Evolutionary conservation across 2,797 vertebrate genomes (phyloP).

Genomic region (Nyctalus aviator): DNA sequence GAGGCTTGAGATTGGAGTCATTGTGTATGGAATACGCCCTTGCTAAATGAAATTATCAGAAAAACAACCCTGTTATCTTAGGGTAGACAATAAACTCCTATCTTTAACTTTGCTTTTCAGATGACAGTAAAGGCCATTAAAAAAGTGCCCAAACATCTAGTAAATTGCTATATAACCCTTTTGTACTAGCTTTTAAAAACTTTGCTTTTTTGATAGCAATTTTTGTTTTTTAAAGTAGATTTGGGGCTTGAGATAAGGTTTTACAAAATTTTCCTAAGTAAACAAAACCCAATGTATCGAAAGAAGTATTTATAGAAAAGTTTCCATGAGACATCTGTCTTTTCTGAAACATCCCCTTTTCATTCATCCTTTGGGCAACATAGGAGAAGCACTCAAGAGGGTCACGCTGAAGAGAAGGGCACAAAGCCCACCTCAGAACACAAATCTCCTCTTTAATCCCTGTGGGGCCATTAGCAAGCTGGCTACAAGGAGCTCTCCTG

Average conservation of each 20-base stretch:
- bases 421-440: neutral
- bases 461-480: neutral
- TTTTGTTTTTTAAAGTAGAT: neutral
- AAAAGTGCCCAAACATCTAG: neutral
- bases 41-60: neutral
- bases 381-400: neutral
- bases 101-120: neutral
- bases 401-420: neutral
- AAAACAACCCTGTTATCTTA: neutral
- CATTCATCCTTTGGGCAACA: neutral
- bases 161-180: neutral
- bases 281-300: neutral
- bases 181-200: neutral
- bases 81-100: neutral
- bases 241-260: neutral
- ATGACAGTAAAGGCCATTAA: constrained; percentile 27
- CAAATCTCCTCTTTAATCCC: neutral
- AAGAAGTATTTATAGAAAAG: neutral
- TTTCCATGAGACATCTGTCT: constrained; percentile 37
- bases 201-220: neutral
- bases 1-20: neutral
- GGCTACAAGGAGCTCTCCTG: neutral
- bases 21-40: neutral
- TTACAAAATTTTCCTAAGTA: neutral
- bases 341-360: neutral